phyloP scores from a whole-genome alignment of 2,113 vertebrate species.

The Trematocara macrostoma region DNA sequence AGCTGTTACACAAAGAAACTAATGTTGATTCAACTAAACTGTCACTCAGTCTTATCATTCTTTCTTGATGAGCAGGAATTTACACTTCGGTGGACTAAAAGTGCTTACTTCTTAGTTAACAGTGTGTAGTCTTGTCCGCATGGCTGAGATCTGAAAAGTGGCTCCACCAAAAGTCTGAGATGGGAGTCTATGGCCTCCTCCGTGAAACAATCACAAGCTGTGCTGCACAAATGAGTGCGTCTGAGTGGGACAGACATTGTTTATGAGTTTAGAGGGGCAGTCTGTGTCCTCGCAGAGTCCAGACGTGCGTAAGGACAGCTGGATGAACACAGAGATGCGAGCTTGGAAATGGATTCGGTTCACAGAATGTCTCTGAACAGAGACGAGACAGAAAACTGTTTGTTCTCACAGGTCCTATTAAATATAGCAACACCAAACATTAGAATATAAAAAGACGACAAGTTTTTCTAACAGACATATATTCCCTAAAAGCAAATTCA shows the following conservation, averaged over 20 bases:
- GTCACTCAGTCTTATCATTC: neutral
- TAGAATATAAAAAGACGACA: neutral
- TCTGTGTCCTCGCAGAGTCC: neutral
- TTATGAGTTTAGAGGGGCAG: neutral
- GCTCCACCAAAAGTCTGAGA: neutral
- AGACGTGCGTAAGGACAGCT: neutral
- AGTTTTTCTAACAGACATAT: neutral
- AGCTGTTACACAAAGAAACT: neutral
- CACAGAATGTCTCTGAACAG: rapidly evolving
- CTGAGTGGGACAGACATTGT: neutral
- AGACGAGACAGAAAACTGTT: neutral
- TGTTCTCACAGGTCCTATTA: neutral
- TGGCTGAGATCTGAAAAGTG: neutral
- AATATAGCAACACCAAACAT: neutral
- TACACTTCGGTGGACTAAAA: neutral
- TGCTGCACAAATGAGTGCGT: neutral
- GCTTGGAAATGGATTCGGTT: neutral
- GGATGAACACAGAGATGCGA: neutral
- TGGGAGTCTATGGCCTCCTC: neutral
- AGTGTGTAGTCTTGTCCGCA: neutral
- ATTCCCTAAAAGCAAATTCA: neutral
- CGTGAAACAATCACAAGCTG: neutral
- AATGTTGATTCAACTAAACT: neutral
- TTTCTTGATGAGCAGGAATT: neutral
- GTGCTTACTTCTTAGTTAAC: neutral